Evolutionary conservation across 2,113 vertebrate genomes (phyloP).

Genomic region (Lepus europaeus): DNA sequence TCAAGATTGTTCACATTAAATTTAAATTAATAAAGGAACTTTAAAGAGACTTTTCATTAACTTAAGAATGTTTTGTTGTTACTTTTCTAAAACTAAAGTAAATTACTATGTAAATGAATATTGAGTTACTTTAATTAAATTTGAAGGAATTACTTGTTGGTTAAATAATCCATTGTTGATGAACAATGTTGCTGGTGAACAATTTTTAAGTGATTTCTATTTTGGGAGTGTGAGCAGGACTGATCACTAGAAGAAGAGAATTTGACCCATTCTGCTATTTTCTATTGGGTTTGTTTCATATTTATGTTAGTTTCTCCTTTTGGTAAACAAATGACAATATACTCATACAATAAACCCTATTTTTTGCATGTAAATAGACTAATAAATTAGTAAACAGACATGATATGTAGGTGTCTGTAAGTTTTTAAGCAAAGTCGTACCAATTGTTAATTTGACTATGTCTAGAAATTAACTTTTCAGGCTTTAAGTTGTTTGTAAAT

Average conservation of each 20-base stretch:
- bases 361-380: not conserved
- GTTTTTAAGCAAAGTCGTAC: not conserved
- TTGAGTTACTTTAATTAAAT: slow-evolving; percentile 6
- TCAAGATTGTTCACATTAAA: not conserved
- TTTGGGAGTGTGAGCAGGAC: not conserved
- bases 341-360: not conserved
- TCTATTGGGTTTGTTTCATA: not conserved
- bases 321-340: not conserved
- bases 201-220: not conserved
- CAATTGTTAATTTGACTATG: not conserved
- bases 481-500: slow-evolving; percentile 17
- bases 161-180: not conserved
- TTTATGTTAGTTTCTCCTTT: not conserved
- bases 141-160: not conserved
- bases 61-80: not conserved
- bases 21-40: not conserved
- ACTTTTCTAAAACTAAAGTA: not conserved
- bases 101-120: not conserved
- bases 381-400: not conserved
- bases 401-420: not conserved
- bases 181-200: not conserved
- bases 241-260: not conserved
- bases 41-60: not conserved
- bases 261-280: not conserved
- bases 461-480: not conserved